Evolutionary conservation across 2,888 invertebrate species (phyloP), one percentile per base, ranked within the genome.

Genomic region (Schizotus pectinicornis): DNA sequence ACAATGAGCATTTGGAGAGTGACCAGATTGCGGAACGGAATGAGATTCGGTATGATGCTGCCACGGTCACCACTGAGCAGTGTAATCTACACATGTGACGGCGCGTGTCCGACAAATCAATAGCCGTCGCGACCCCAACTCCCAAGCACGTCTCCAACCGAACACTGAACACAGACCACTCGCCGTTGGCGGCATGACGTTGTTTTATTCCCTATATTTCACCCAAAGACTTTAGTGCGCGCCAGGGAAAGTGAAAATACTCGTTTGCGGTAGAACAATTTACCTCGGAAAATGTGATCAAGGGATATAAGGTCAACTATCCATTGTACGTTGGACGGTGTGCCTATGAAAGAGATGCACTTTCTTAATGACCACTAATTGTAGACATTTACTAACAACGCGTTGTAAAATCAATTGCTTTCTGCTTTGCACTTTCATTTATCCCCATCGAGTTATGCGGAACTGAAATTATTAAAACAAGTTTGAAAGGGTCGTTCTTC

Each of bases 81-180:
- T 71, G 73, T 74, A 75, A 75, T 74, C 70, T 73, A 74, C 75
- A 75, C 74, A 75, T 72, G 71, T 74, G 75, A 72, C 73, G 73
- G 73, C 73, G 71, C 67, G 73, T 77, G 76, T 76, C 72, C 72
- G 69, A 75, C 75, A 74, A 76, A 77, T 77, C 77, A 76, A 77
- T 77, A 77, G 73, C 71, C 67, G 69, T 69, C 67, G 68, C 71
- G 69, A 72, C 72, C 73, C 74, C 67, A 65, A 58, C 65, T 66
- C 65, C 67, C 66, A 66, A 61, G 64, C 59, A 64, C 53, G 64
- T 63, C 60, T 63, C 61, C 63, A 58, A 38, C 36, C 49, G 57
- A 64, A 63, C 67, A 67, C 48, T 56, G 66, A 62, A 54, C 59
- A 22, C 22, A 22, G 22, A 22, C 22, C 57, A 53, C 56, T 62